Conservation (phyloP, 2,888 invertebrate species). For the Himalopsyche anomala region DNA sequence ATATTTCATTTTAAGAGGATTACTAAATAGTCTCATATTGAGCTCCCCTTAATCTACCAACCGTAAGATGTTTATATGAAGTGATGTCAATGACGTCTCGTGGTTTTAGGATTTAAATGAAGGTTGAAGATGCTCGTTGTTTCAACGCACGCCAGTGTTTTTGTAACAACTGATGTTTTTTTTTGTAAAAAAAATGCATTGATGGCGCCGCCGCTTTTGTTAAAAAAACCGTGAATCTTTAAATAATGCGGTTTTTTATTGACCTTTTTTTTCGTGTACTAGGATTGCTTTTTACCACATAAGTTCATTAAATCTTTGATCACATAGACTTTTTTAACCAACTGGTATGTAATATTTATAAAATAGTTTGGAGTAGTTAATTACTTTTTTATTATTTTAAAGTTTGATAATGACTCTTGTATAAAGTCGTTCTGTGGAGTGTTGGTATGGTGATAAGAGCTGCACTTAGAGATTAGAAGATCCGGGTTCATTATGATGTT, state of each 20-base stretch:
- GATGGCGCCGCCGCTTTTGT: conserved; percentile 40
- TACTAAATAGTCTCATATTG: neutral
- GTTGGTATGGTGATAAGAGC: too few relatives aligned
- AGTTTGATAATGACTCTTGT: too few relatives aligned
- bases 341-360: too few relatives aligned
- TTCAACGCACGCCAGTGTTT: conserved; percentile 33
- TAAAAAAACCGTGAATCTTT: neutral
- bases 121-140: conserved; percentile 42
- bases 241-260: conserved; percentile 10
- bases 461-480: too few relatives aligned
- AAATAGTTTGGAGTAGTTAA: too few relatives aligned
- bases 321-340: too few relatives aligned
- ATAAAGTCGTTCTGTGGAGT: too few relatives aligned
- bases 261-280: neutral
- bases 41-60: neutral
- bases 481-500: too few relatives aligned
- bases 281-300: neutral
- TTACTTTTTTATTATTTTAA: too few relatives aligned
- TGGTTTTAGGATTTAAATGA: conserved; percentile 47
- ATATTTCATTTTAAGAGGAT: too few relatives aligned
- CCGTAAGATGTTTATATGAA: conserved; percentile 49
- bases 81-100: conserved; percentile 50
- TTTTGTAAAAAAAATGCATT: conserved; percentile 2
- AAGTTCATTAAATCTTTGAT: too few relatives aligned
- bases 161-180: conserved; percentile 29